A percentile compares a stretch with the other conserved stretches of the same genome.
phyloP scores from a whole-genome alignment of 2,888 invertebrate species.

The Bibio marci region DNA sequence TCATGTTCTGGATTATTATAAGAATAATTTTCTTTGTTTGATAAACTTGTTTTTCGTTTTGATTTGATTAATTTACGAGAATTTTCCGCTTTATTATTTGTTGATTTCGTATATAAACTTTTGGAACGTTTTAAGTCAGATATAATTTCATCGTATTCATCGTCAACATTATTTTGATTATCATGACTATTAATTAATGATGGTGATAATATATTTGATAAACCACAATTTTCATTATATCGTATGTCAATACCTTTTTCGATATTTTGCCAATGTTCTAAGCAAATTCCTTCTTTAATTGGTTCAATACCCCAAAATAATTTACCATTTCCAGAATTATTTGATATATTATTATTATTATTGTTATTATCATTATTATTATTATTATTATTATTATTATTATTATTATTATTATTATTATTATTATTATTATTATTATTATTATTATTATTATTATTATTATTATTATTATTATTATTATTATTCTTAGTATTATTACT shows the following conservation, averaged over 20 bases:
- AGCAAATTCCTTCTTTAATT: conserved; percentile 22
- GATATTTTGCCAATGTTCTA: conserved; percentile 24
- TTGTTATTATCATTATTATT: conserved; percentile 8
- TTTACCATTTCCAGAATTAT: conserved; percentile 16
- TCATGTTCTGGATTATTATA: background rate
- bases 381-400: no score
- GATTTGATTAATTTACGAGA: background rate
- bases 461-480: no score
- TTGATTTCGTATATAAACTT: conserved; percentile 2
- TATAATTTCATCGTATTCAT: background rate
- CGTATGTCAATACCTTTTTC: conserved; percentile 17
- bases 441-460: conserved; percentile 13
- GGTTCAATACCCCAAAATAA: conserved; percentile 28
- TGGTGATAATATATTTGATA: no score
- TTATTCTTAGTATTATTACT: no score
- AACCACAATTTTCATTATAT: background rate
- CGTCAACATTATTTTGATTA: background rate
- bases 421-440: no score
- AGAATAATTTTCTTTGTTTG: background rate
- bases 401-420: no score
- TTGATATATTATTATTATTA: no score
- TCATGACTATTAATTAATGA: background rate
- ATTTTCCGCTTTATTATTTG: background rate
- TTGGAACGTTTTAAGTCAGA: conserved; percentile 4
- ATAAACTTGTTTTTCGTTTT: background rate